Percentiles rank a stretch among this genome's conserved stretches.
These are phyloP conservation scores for Myrmecophaga tridactyla DNA, from an alignment of 2,113 vertebrate genomes.

Conservation along the genomic window DNA sequence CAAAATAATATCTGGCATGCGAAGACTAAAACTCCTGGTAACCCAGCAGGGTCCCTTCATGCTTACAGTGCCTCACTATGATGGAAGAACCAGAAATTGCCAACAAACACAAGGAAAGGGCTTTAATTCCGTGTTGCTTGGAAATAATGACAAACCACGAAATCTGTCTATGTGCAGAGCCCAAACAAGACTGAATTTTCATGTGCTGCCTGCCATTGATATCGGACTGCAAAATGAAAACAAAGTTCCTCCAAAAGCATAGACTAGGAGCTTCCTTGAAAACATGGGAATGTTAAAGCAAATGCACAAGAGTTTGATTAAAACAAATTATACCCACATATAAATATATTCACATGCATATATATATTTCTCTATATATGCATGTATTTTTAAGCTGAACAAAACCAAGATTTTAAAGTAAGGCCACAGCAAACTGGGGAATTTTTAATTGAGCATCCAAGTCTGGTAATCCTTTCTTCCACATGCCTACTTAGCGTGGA, in stretches of 20 bases:
- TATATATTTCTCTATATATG: background rate
- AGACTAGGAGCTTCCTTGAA: background rate
- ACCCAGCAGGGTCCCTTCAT: conserved; percentile 71
- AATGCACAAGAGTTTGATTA: background rate
- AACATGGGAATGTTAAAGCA: conserved; percentile 19
- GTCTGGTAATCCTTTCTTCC: background rate
- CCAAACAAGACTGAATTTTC: conserved; percentile 67
- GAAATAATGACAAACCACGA: conserved; percentile 61
- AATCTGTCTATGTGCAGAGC: conserved; percentile 45
- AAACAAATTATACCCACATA: background rate
- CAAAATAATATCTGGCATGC: conserved; percentile 62
- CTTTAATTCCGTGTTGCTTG: conserved; percentile 59
- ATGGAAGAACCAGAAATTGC: conserved; percentile 71
- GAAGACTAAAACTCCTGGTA: conserved; percentile 64
- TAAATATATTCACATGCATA: background rate
- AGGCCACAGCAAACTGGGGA: background rate
- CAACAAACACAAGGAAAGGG: conserved; percentile 67
- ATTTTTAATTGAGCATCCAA: background rate
- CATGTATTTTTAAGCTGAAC: background rate
- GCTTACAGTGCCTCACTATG: conserved; percentile 47
- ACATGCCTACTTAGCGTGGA: background rate
- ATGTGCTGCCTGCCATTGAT: conserved; percentile 8
- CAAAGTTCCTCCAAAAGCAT: conserved; percentile 41
- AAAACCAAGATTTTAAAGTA: conserved; percentile 15
- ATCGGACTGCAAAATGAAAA: conserved; percentile 46